Conservation (phyloP, 2,888 invertebrate genomes). For the Hyposoter didymator region DNA sequence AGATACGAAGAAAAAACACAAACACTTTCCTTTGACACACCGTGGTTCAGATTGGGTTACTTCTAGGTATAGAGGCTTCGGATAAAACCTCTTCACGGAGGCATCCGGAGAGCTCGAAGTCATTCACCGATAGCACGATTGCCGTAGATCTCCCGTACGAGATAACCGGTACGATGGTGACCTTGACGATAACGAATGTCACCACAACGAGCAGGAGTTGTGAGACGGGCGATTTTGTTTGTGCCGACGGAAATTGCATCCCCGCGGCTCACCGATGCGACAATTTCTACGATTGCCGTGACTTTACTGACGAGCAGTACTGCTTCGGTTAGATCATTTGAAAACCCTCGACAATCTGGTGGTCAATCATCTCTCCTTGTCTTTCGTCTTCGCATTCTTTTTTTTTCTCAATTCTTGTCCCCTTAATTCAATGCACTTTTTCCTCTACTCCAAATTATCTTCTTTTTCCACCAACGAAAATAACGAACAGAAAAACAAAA, state of each 20-base stretch:
- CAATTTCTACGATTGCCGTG: conserved; percentile 95
- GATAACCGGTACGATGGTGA: conserved; percentile 60
- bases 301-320: conserved; percentile 96
- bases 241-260: conserved; percentile 91
- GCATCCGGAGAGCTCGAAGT: conserved; percentile 75
- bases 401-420: conserved; percentile 9
- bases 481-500: conserved; percentile 11
- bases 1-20: conserved; percentile 31
- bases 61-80: conserved; percentile 82
- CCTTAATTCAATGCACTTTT: conserved; percentile 60
- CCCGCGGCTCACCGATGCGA: conserved; percentile 92
- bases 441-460: background rate
- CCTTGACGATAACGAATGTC: conserved; percentile 80
- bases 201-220: conserved; percentile 81
- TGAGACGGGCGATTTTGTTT: conserved; percentile 85
- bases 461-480: background rate
- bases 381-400: conserved; percentile 26
- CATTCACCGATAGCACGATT: conserved; percentile 68
- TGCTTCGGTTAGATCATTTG: conserved; percentile 88
- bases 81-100: conserved; percentile 79
- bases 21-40: conserved; percentile 68
- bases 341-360: conserved; percentile 78
- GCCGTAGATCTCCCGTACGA: conserved; percentile 64
- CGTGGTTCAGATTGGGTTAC: conserved; percentile 81
- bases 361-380: conserved; percentile 57